These are phyloP conservation scores for Rhagoletis zephyria DNA, from an alignment of 1,140 invertebrate genomes.

Conservation along the genomic window DNA sequence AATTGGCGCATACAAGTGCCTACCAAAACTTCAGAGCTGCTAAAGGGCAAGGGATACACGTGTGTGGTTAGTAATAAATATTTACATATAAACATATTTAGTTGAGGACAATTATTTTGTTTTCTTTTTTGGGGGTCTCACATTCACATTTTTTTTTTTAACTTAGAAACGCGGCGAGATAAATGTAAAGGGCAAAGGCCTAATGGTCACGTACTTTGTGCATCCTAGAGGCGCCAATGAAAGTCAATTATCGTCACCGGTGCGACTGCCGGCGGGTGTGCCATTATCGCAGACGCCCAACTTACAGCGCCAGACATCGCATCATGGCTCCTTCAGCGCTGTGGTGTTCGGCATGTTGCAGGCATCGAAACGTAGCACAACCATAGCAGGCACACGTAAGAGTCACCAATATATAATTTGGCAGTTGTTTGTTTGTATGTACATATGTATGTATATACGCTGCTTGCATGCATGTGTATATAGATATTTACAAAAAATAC, in stretches of 20 bases:
- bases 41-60: slow-evolving; percentile 68
- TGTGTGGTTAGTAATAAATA: slow-evolving; percentile 65
- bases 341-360: slow-evolving; percentile 90
- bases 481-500: background rate
- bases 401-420: slow-evolving; percentile 44
- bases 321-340: slow-evolving; percentile 85
- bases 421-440: background rate
- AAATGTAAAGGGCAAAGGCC: slow-evolving; percentile 94
- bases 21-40: slow-evolving; percentile 82
- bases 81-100: background rate
- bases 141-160: background rate
- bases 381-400: slow-evolving; percentile 75
- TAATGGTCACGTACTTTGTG: slow-evolving; percentile 95
- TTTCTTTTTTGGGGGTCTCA: background rate
- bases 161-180: slow-evolving; percentile 85
- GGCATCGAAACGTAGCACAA: slow-evolving; percentile 80
- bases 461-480: background rate
- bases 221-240: slow-evolving; percentile 77
- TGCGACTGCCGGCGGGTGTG: slow-evolving; percentile 68
- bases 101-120: background rate
- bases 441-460: background rate
- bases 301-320: slow-evolving; percentile 80
- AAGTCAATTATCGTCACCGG: slow-evolving; percentile 72
- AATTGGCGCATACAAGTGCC: slow-evolving; percentile 92
- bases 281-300: slow-evolving; percentile 69